These are phyloP conservation scores for Gephyroberyx darwinii DNA, from an alignment of 2,797 vertebrate species.

Conservation along the genomic window DNA sequence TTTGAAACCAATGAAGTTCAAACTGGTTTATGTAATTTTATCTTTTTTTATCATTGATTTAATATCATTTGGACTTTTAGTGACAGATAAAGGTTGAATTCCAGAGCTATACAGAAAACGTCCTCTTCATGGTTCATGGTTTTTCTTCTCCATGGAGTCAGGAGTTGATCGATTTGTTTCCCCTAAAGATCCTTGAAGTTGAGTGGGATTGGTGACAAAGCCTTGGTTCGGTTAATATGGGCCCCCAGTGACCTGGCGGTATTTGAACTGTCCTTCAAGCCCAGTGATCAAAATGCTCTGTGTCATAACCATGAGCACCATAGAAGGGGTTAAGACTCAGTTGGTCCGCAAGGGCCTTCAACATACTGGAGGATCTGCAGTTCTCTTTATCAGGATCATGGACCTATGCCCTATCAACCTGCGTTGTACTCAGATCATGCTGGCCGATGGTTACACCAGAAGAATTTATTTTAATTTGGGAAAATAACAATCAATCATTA, in stretches of 20 bases:
- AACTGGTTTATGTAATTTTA: background rate
- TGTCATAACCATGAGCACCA: slow-evolving; percentile 62
- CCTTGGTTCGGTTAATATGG: slow-evolving; percentile 78
- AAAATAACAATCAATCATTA: slow-evolving; percentile 72
- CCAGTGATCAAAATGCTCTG: slow-evolving; percentile 70
- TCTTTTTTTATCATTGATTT: background rate
- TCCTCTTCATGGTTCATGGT: slow-evolving; percentile 23
- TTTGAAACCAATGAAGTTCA: background rate
- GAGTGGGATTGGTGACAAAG: slow-evolving; percentile 79
- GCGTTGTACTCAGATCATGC: slow-evolving; percentile 67
- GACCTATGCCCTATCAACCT: slow-evolving; percentile 67
- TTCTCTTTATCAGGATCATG: slow-evolving; percentile 70
- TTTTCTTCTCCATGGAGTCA: slow-evolving; percentile 65
- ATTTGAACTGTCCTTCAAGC: slow-evolving; percentile 77
- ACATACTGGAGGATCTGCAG: slow-evolving; percentile 71
- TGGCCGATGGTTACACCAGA: slow-evolving; percentile 6
- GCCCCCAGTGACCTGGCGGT: slow-evolving; percentile 73
- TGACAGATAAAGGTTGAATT: slow-evolving; percentile 1
- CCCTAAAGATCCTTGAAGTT: slow-evolving; percentile 75
- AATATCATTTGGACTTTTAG: background rate
- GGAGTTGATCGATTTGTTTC: slow-evolving; percentile 78
- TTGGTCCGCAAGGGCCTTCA: slow-evolving; percentile 66
- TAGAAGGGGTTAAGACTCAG: slow-evolving; percentile 74
- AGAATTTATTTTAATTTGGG: slow-evolving; percentile 6
- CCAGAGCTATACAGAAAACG: slow-evolving; percentile 13